A percentile compares a stretch with the other conserved stretches of the same genome.
Evolutionary conservation across 2,888 invertebrate species (phyloP).

Genomic region (Allygus modestus): DNA sequence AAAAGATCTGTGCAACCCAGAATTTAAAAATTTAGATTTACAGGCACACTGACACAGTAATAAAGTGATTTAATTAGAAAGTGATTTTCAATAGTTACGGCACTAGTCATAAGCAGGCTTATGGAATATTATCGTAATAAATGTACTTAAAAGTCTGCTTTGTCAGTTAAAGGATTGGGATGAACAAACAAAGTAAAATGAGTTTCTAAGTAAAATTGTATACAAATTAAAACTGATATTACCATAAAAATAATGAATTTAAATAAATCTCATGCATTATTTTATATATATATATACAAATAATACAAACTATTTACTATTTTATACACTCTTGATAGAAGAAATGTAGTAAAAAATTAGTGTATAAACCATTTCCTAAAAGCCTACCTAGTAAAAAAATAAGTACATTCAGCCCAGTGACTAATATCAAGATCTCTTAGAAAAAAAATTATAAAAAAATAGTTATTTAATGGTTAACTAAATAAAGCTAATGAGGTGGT

Average conservation of each 20-base stretch:
- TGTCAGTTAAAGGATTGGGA: too few species aligned
- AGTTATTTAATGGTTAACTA: conserved; percentile 12
- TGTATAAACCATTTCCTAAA: conserved; percentile 23
- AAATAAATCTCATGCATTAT: conserved; percentile 27
- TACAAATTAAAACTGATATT: not conserved
- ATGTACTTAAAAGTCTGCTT: too few species aligned
- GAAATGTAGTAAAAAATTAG: conserved; percentile 23
- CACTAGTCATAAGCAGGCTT: too few species aligned
- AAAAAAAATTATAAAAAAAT: not conserved
- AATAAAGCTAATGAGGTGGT: conserved; percentile 26
- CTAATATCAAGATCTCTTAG: not conserved
- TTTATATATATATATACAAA: conserved; percentile 18
- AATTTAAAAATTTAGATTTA: too few species aligned
- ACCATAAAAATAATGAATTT: not conserved
- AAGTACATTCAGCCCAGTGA: conserved; percentile 15
- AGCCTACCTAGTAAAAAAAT: conserved; percentile 4
- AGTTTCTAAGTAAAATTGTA: too few species aligned
- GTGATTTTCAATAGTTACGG: too few species aligned
- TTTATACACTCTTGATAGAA: not conserved
- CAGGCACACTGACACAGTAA: too few species aligned
- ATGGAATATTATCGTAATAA: too few species aligned
- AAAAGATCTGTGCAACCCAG: not conserved
- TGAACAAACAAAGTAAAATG: too few species aligned
- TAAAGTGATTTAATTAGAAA: too few species aligned
- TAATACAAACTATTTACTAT: not conserved